Evolutionary conservation across 2,888 invertebrate species (phyloP), one percentile per base, ranked within the genome.

Genomic region (Thereva nobilitata): DNA sequence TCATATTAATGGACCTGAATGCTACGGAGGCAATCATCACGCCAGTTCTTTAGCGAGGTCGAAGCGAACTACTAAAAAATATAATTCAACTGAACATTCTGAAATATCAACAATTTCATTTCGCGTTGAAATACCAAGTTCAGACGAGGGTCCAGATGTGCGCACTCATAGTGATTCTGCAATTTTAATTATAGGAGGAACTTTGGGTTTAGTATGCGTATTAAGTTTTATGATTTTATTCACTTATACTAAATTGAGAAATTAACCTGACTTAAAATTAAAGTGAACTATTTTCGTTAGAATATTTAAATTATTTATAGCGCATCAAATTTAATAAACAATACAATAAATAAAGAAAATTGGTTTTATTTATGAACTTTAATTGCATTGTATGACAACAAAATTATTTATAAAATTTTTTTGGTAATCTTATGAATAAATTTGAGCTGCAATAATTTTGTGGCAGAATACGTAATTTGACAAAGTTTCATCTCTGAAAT

Each of bases 61-160:
- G 3, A 72, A 73, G 42, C 72, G 80, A 0, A 74, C 76, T 0
- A 72, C 41, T 4, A 45, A 54, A 6, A 63, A 35, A 8, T 0
- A 42, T 1, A 65, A 63, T 23, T 10, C 4, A 8, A 55, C 50
- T 23, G 12, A 53, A 49, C 34, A 76, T 40, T 77, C 79, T 0
- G 79, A 80, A 68, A 67, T 78, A 4, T 77, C 79, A 0, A 77
- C 73, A 8, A 74, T 79, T 37, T 75, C 76, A 0, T 80, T 80
- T 67, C 73, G 76, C 8, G 79, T 80, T 47, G 68, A 75, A 38
- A 73, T 76, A 37, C 70, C 68, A 38, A 47, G 64, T 8, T 4
- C 55, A 6, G 35, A 67, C 1, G 23, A 23, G 23, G 42, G 47
- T 3, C 7, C 40, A 7, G 34, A 8, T 34, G 35, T 23, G 40